Conservation (phyloP, 2,113 vertebrate genomes). For the Noctilio leporinus region DNA sequence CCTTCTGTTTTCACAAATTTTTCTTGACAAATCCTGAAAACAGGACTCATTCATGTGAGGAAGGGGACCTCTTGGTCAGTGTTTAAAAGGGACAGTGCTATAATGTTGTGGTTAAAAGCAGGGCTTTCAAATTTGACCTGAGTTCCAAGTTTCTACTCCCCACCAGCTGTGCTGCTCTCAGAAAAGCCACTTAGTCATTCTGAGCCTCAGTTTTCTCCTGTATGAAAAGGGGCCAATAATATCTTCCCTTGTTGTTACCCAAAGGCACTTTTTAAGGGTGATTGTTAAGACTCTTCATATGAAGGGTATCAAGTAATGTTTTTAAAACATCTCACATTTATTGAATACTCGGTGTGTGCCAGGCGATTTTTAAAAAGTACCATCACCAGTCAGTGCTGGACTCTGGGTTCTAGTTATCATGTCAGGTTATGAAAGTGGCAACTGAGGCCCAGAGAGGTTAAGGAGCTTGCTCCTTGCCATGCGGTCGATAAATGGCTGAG, state of each 20-base stretch:
- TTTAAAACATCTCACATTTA: background rate
- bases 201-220: background rate
- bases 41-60: background rate
- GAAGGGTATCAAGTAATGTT: background rate
- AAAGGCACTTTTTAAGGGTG: background rate
- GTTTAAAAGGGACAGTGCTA: background rate
- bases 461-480: background rate
- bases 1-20: background rate
- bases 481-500: background rate
- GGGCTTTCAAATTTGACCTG: background rate
- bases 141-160: background rate
- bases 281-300: background rate
- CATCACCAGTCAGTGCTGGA: background rate
- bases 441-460: background rate
- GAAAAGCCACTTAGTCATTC: background rate
- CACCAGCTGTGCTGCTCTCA: background rate
- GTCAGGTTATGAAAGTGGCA: background rate
- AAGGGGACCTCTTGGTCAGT: background rate
- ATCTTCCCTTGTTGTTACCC: background rate
- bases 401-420: background rate
- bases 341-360: background rate
- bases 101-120: background rate
- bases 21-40: background rate
- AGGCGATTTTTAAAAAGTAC: background rate
- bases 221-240: background rate